Base-by-base conservation (phyloP, 2,888 invertebrate species). In the Empis stercorea region DNA sequence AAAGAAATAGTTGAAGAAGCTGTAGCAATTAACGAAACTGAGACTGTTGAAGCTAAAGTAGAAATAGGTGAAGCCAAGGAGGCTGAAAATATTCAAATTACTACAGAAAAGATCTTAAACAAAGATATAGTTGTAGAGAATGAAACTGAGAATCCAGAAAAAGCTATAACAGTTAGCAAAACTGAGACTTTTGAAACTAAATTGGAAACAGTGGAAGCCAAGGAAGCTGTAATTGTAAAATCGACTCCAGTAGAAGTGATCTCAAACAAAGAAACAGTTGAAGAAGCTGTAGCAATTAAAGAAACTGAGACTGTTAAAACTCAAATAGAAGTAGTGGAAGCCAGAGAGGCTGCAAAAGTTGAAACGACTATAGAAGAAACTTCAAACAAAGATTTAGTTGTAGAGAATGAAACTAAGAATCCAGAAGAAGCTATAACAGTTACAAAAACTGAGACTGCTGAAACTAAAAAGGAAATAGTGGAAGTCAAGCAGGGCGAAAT, bases 251-350 rank as follows among this genome's bases (percentile, higher is more conserved):
- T n/a, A 9, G n/a, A 16, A 30, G 7, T n/a, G n/a, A n/a, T n/a
- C n/a, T n/a, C 37, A 5, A 16, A 15, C 10, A 32, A 47, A 15
- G 41, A 40, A 43, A 40, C 42, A n/a, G 41, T 9, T 11, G 16
- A 15, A 16, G 49, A 47, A 30, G 37, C 30, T 38, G 16, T 42
- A 15, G 30, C 37, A 5, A 16, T 17, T 13, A 32, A 47, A 15
- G 41, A 40, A 43, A 40, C 42, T 16, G 41, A 44, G 30, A 15
- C 44, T n/a, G 46, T 16, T 16, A 38, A 11, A 37, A 20, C 20
- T n/a, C 32, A 34, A 34, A n/a, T 13, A 34, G 4, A 27, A 27
- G 7, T 27, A 4, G 23, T 4, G 2, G n/a, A 14, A 34, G 13
- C 32, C 32, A 34, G n/a, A 34, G n/a, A 14, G 2, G 2, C 13